phyloP scores from a whole-genome alignment of 2,888 invertebrate species.

The Pollenia griseotomentosa region DNA sequence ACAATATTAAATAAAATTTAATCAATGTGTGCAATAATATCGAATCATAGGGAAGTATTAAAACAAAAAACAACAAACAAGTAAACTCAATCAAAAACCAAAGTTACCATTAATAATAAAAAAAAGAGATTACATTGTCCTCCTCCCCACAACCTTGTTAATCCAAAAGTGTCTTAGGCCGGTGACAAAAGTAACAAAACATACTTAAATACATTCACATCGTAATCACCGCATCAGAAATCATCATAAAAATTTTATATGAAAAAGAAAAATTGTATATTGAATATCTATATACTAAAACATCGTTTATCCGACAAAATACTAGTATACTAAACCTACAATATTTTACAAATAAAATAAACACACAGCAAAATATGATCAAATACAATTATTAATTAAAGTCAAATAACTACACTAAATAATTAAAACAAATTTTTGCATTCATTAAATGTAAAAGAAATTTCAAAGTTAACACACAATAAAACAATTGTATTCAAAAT shows the following conservation, averaged over 20 bases:
- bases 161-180: constrained; percentile 68
- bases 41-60: constrained; percentile 54
- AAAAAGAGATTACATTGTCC: constrained; percentile 26
- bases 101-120: constrained; percentile 51
- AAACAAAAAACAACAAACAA: constrained; percentile 42
- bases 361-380: constrained; percentile 38
- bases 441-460: not conserved
- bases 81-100: constrained; percentile 63
- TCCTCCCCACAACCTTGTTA: constrained; percentile 20
- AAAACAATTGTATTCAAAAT: not conserved
- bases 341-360: not conserved
- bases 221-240: not conserved
- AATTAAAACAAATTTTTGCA: constrained; percentile 19
- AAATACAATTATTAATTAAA: constrained; percentile 42
- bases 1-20: constrained; percentile 38
- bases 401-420: constrained; percentile 10
- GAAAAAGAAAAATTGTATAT: constrained; percentile 13
- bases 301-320: constrained; percentile 25
- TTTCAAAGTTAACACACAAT: not conserved
- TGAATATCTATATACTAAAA: not conserved
- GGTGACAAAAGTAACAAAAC: constrained; percentile 33
- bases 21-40: constrained; percentile 67
- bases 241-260: not conserved
- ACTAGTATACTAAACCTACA: constrained; percentile 14
- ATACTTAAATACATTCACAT: constrained; percentile 3